Base-by-base conservation (phyloP, 2,888 invertebrate genomes). In the Drosophila lutescens region DNA sequence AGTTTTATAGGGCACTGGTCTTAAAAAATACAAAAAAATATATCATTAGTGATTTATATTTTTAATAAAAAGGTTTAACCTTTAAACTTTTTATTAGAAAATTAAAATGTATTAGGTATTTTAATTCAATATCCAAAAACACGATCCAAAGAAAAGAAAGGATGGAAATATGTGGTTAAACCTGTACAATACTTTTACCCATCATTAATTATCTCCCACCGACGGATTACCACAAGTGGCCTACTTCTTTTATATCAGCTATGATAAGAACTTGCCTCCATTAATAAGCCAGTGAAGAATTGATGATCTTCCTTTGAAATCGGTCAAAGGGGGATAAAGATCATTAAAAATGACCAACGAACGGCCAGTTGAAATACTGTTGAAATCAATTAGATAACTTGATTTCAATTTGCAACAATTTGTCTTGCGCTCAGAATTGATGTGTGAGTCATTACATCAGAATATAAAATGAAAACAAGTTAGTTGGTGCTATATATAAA, bases 371-470 rank as follows among this genome's bases (percentile, higher is more conserved):
- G 23, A 62, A 49, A 62, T 61, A 23, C 20, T 47, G 47, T 62
- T 40, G 32, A 66, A 53, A 15, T 36, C 66, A 47, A 65, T 51
- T 66, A 51, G 46, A 66, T 34, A 65, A 53, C 65, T 46, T 66
- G 38, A 67, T 38, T 67, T 65, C 38, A 65, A 65, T 66, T 65
- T 65, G 46, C 53, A 36, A 43, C 62, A 62, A 63, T 63, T 63
- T 63, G 62, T 63, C 62, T 62, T 41, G 4, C 26, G 12, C 12
- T 34, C 17, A 26, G n/a, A 47, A 55, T 15, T 9, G 8, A 46
- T 23, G 32, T 26, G 20, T 65, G 47, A 46, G 12, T 65, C 32
- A 57, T 40, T 44, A 6, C 5, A 10, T 10, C n/a, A 26, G 30
- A 30, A 46, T 46, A 38, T 57, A 20, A 15, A 38, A 40, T 12